Evolutionary conservation across 2,888 invertebrate genomes (phyloP).

Genomic region (Chloromyia formosa): DNA sequence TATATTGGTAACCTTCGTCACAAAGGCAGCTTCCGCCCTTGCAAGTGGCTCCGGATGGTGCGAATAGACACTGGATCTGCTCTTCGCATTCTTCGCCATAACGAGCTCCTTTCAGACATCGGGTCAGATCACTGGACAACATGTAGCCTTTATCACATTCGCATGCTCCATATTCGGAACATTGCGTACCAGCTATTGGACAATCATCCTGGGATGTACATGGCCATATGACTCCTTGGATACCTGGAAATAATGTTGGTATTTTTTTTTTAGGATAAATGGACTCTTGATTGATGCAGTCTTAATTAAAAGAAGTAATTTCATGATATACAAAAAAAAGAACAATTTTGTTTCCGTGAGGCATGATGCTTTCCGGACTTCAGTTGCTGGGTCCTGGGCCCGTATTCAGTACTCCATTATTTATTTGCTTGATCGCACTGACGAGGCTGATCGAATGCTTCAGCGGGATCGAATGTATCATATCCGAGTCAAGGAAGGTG

Average conservation of each 20-base stretch:
- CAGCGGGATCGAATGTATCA: no score
- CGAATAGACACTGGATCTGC: conserved; percentile 61
- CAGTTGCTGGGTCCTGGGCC: no score
- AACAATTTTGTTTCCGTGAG: no score
- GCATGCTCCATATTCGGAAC: conserved; percentile 56
- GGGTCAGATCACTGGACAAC: conserved; percentile 58
- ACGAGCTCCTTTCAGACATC: conserved; percentile 61
- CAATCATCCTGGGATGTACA: conserved; percentile 59
- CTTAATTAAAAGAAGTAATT: no score
- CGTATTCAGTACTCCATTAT: no score
- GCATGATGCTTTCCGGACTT: no score
- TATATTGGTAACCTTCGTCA: conserved; percentile 61
- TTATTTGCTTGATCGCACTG: no score
- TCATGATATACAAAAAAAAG: no score
- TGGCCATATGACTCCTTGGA: conserved; percentile 56
- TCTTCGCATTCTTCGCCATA: conserved; percentile 62
- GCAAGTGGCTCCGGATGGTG: conserved; percentile 64
- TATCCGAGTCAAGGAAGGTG: no score
- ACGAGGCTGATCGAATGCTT: no score
- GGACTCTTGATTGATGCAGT: no score
- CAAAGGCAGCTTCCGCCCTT: conserved; percentile 63
- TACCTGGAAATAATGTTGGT: conserved; percentile 29
- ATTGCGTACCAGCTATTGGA: conserved; percentile 56
- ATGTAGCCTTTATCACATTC: conserved; percentile 58
- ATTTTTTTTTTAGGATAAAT: no score